Conservation (phyloP, 2,797 vertebrate species). For the Sebastes jordani region DNA sequence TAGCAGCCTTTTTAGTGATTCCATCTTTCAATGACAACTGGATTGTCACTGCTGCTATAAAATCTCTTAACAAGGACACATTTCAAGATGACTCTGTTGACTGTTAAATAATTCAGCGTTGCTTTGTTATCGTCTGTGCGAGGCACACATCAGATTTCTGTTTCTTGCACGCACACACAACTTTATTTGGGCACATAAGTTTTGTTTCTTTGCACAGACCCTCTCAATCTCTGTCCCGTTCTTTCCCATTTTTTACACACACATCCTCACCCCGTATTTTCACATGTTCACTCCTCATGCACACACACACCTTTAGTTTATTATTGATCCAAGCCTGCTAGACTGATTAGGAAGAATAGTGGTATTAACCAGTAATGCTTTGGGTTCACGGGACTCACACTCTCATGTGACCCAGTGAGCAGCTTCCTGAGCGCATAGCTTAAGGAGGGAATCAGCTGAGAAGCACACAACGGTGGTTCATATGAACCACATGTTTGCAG, state of each 20-base stretch:
- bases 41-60: slow-evolving; percentile 44
- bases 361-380: slow-evolving; percentile 54
- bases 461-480: slow-evolving; percentile 59
- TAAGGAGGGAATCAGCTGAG: slow-evolving; percentile 73
- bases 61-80: slow-evolving; percentile 57
- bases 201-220: neutral
- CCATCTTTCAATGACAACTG: slow-evolving; percentile 29
- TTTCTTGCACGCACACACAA: neutral
- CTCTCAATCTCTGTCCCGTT: neutral
- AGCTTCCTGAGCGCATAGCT: slow-evolving; percentile 39
- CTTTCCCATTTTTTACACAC: neutral
- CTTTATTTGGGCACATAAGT: neutral
- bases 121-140: slow-evolving; percentile 42
- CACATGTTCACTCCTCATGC: neutral
- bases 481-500: slow-evolving; percentile 57
- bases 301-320: slow-evolving; percentile 26
- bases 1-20: slow-evolving; percentile 22
- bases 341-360: slow-evolving; percentile 51
- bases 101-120: slow-evolving; percentile 68
- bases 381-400: slow-evolving; percentile 51
- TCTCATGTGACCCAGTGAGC: slow-evolving; percentile 67
- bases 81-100: slow-evolving; percentile 39
- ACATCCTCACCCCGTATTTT: neutral
- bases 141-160: slow-evolving; percentile 22
- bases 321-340: slow-evolving; percentile 42